These are phyloP conservation scores for Beris morrisii DNA, from an alignment of 2,888 invertebrate species.

Conservation along the genomic window DNA sequence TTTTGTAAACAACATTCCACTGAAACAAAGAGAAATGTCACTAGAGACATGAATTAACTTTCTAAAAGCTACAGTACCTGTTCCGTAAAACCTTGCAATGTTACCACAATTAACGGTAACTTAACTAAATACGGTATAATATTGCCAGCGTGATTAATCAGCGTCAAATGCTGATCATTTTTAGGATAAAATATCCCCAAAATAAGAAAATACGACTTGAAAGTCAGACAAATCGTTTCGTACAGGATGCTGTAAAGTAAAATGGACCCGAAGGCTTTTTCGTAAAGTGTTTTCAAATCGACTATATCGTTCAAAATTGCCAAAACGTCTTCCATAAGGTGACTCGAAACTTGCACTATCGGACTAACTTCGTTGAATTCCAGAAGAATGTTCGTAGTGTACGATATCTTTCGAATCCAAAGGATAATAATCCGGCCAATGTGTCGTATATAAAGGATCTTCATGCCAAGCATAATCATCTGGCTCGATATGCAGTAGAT, in stretches of 20 bases:
- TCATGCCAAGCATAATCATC: slow-evolving; percentile 27
- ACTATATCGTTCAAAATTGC: slow-evolving; percentile 27
- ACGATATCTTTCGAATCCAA: slow-evolving; percentile 9
- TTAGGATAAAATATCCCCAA: slow-evolving; percentile 22
- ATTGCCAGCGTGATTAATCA: slow-evolving; percentile 26
- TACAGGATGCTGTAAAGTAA: slow-evolving; percentile 31
- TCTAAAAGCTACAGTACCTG: background rate
- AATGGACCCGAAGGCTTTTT: slow-evolving; percentile 31
- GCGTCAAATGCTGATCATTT: slow-evolving; percentile 15
- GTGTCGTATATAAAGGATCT: slow-evolving; percentile 33
- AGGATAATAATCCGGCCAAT: slow-evolving; percentile 25
- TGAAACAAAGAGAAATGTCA: background rate
- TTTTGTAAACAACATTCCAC: slow-evolving; percentile 9
- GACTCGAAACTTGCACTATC: background rate
- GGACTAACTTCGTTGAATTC: background rate
- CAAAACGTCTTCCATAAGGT: slow-evolving; percentile 26
- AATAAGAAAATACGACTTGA: slow-evolving; percentile 30
- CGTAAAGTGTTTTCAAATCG: slow-evolving; percentile 24
- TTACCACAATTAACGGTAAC: slow-evolving; percentile 28
- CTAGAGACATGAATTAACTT: background rate
- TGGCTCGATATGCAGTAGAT: slow-evolving; percentile 29
- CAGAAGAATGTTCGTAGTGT: slow-evolving; percentile 8
- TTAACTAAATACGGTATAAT: slow-evolving; percentile 29
- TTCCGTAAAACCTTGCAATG: slow-evolving; percentile 17
- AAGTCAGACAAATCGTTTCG: slow-evolving; percentile 28